phyloP scores from a whole-genome alignment of 1,140 invertebrate genomes.

The Drosophila leontia region DNA sequence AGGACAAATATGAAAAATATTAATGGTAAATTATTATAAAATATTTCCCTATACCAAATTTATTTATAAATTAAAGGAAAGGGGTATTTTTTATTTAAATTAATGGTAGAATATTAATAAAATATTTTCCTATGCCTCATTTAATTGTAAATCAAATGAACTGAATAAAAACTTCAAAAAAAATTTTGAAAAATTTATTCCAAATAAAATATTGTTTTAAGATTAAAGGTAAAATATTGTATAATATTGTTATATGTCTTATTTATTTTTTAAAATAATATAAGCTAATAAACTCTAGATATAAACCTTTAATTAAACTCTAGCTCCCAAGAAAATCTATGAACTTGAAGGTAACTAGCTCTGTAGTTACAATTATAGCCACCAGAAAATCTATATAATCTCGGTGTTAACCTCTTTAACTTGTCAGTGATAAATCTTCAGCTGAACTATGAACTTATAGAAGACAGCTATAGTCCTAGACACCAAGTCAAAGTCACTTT shows the following conservation, averaged over 20 bases:
- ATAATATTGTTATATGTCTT: background rate
- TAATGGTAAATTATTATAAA: background rate
- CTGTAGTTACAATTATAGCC: background rate
- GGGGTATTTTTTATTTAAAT: too few species aligned
- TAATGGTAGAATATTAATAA: background rate
- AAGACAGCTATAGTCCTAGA: constrained; percentile 28
- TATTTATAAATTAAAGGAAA: too few species aligned
- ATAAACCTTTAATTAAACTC: background rate
- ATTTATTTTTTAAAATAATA: background rate
- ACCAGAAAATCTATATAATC: background rate
- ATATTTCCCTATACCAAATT: background rate
- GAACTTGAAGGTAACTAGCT: constrained; percentile 1
- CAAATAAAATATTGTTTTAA: background rate
- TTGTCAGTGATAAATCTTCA: constrained; percentile 29
- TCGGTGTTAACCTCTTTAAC: constrained; percentile 12
- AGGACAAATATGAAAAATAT: background rate
- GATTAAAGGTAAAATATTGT: background rate
- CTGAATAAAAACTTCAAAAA: background rate
- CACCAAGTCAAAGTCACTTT: constrained; percentile 61
- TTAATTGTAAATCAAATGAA: background rate
- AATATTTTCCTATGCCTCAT: too few species aligned
- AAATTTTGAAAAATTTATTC: background rate
- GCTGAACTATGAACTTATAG: constrained; percentile 29
- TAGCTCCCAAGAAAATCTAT: background rate
- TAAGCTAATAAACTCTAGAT: background rate